These are phyloP conservation scores for Acanthosepion pharaonis DNA, from an alignment of 2,888 invertebrate genomes.

Conservation along the genomic window DNA sequence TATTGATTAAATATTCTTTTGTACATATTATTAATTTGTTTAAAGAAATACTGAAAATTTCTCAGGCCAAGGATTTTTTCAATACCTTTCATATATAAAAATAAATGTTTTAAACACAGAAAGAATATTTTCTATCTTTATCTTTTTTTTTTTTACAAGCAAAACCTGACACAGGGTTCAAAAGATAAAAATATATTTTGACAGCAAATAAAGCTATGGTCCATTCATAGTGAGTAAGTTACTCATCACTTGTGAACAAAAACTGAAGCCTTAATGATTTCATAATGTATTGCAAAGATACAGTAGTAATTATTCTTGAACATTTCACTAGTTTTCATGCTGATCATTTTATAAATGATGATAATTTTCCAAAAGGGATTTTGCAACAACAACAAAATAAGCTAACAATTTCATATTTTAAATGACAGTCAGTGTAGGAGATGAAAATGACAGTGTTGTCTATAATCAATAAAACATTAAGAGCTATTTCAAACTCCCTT, in stretches of 20 bases:
- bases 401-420: not conserved
- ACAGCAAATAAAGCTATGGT: no score
- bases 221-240: not conserved
- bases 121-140: no score
- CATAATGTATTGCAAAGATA: no score
- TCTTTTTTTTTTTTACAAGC: no score
- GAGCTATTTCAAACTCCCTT: not conserved
- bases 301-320: not conserved
- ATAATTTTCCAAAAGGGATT: not conserved
- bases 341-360: not conserved
- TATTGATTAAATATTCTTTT: no score
- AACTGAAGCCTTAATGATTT: not conserved
- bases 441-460: not conserved
- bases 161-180: no score
- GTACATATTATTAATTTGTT: no score
- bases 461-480: not conserved
- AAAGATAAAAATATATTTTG: no score
- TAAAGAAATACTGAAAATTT: no score
- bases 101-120: no score
- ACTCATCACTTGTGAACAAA: not conserved
- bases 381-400: not conserved
- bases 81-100: no score
- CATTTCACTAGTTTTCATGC: not conserved
- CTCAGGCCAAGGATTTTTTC: no score
- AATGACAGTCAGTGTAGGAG: not conserved